Evolutionary conservation across 2,797 vertebrate species (phyloP), one percentile per base, ranked within the genome.

Genomic region (Lagorchestes hirsutus): DNA sequence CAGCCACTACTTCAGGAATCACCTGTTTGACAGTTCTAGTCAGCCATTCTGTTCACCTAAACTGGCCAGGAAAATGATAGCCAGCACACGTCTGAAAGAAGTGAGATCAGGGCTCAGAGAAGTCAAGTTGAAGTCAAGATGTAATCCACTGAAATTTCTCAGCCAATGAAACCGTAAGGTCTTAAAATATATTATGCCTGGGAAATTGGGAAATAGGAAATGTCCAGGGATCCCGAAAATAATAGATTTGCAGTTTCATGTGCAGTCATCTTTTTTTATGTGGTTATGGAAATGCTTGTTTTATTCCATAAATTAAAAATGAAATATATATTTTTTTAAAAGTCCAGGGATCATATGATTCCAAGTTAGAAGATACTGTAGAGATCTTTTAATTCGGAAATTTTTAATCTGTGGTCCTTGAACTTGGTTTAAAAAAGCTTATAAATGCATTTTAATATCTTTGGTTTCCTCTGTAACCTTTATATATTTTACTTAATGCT

Each of bases 101-200:
- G 62, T 55, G 92, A 90, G 62, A 28, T 55, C 92, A 34, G 92
- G 28, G 94, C 16, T 91, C 8, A 57, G 93, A 96, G 92, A 97
- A 95, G 54, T 93, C 57, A 40, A 6, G 1, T 0, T 59, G 93
- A 54, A 94, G n/a, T 27, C 50, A 67, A 90, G 59, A 46, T 13
- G 12, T 12, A 6, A 31, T 8, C 54, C 22, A 58, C 1, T 90
- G 90, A 91, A 14, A 28, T 94, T 95, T 40, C 46, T 90, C 31
- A 93, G 92, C 54, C 55, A 6, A 1, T 52, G 90, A 58, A 96
- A 57, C 57, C 9, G 50, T 62, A 40, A 46, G 18, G 62, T 31
- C n/a, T 67, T 54, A 56, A 95, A 95, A 92, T n/a, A 0, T 55
- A 55, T 28, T 31, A 93, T 40, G 28, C 11, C 18, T 14, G 92